Base-by-base conservation (phyloP, 2,797 vertebrate genomes). In the Gymnocypris eckloni region DNA sequence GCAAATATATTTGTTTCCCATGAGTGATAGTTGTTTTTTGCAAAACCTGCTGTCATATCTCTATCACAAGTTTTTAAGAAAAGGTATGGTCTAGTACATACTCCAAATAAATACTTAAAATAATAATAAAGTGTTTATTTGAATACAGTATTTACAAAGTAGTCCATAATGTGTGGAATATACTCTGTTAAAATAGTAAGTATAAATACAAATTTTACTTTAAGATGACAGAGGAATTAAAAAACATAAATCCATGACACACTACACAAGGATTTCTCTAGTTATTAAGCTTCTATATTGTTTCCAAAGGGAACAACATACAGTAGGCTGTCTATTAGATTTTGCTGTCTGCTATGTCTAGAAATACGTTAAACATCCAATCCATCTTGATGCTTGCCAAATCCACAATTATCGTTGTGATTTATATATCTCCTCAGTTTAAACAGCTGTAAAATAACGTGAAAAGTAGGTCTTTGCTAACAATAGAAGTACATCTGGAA, bases 401-500 rank as follows among this genome's bases (percentile, higher is more conserved):
- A 71, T 86, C 87, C 83, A 82, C 48, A 86, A 88, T 92, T 89
- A 90, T 79, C 1, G 0, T 69, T 25, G 52, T 85, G 85, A 93
- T 93, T 92, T 91, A 92, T 89, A 79, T 22, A 50, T 90, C 91
- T 89, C 86, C 80, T 86, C 22, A 37, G 71, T 85, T 83, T 80
- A 89, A 90, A 86, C 80, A 87, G 9, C 72, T 75, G 89, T 90
- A 89, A 89, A 88, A 91, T 83, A 91, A 50, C 16, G 81, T 81
- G 87, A 83, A 75, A 92, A 56, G 79, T 81, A 84, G 75, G 61
- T 59, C 78, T 82, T 64, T 64, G 59, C 77, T 81, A 80, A 87
- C 84, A 90, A 84, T 86, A 72, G 82, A 87, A 39, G 73, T 67
- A 86, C 88, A 90, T 91, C 91, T 93, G 88, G 92, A 87, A 89